Conservation (phyloP, 2,888 invertebrate species). For the Timema podura region DNA sequence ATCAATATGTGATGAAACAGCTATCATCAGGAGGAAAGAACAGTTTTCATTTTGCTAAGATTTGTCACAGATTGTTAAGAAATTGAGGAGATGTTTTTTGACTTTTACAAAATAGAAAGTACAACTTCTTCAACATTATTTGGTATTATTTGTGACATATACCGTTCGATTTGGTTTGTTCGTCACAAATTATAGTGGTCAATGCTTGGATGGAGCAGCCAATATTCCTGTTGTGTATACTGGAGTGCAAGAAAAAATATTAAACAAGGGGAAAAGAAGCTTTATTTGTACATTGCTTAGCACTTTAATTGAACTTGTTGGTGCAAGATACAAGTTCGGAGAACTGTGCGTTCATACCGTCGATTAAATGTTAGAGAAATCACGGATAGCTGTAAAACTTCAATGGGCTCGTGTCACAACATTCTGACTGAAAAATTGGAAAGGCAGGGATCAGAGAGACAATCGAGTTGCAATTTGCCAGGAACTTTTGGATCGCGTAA, state of each 20-base stretch:
- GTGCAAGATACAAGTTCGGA: conserved; percentile 5
- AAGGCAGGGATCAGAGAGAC: too few species aligned
- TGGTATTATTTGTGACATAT: background rate
- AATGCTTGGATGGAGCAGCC: conserved; percentile 12
- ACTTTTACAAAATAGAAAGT: background rate
- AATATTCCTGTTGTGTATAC: background rate
- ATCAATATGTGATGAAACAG: background rate
- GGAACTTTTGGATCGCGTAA: too few species aligned
- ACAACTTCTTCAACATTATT: background rate
- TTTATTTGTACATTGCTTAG: conserved; percentile 11
- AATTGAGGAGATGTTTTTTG: background rate
- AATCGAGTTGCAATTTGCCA: too few species aligned
- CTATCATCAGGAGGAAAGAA: background rate
- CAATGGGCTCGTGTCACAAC: too few species aligned
- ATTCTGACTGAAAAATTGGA: too few species aligned
- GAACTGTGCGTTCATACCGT: too few species aligned
- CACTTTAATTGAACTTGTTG: conserved; percentile 12
- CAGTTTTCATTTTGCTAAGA: conserved; percentile 7
- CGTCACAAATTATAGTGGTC: conserved; percentile 12
- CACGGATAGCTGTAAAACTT: too few species aligned
- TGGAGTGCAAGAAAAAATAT: conserved; percentile 12
- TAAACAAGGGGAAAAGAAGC: too few species aligned
- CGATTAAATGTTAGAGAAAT: too few species aligned
- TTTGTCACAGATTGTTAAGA: conserved; percentile 8
- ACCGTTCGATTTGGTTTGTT: background rate